Conservation (phyloP, 2,888 invertebrate species). For the Erebia aethiops region DNA sequence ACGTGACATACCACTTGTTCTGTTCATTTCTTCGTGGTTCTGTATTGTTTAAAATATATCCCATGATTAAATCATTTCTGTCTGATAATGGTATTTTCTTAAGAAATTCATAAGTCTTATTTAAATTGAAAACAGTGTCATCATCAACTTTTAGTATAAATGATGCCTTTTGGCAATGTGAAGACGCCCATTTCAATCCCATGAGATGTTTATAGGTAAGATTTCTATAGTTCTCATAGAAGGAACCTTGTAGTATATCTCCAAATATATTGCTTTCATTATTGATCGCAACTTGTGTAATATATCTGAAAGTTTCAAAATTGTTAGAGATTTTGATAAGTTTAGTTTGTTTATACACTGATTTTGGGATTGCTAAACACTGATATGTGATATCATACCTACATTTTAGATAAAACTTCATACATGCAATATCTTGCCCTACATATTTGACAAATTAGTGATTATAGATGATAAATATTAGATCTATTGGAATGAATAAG, state of each 20-base stretch:
- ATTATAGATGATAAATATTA: too few relatives aligned
- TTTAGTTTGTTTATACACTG: background rate
- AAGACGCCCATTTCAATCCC: constrained; percentile 89
- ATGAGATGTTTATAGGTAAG: constrained; percentile 92
- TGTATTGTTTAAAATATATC: constrained; percentile 86
- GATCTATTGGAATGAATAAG: too few relatives aligned
- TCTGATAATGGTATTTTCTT: constrained; percentile 43
- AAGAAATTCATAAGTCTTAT: constrained; percentile 64
- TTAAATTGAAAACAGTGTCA: constrained; percentile 89
- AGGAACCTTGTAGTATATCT: constrained; percentile 90
- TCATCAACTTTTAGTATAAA: constrained; percentile 92
- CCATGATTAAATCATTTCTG: constrained; percentile 74
- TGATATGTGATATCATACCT: background rate
- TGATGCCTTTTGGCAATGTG: constrained; percentile 83
- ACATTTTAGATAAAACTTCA: constrained; percentile 13
- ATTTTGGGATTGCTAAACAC: constrained; percentile 3
- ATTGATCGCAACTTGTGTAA: constrained; percentile 81
- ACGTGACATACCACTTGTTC: constrained; percentile 92
- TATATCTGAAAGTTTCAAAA: constrained; percentile 55
- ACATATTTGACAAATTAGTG: background rate
- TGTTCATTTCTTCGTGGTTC: constrained; percentile 84
- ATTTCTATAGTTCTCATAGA: constrained; percentile 89
- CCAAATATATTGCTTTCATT: constrained; percentile 85
- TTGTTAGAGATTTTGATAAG: background rate
- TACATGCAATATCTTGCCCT: background rate